Base-by-base conservation (phyloP, 2,797 vertebrate species). In the Sebastes itinus region DNA sequence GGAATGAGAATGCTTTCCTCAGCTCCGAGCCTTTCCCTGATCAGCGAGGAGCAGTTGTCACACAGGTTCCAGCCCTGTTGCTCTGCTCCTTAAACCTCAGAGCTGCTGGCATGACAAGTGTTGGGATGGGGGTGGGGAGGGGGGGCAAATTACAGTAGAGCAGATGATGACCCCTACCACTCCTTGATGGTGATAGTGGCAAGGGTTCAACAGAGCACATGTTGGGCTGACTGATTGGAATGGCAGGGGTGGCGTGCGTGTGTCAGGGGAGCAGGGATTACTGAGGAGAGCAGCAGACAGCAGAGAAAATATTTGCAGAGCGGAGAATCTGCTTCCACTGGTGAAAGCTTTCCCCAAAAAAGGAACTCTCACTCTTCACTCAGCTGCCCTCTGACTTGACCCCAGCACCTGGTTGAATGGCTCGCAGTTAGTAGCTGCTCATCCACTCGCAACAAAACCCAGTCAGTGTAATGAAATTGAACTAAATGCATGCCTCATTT, bases 11-110 rank as follows among this genome's bases (percentile, higher is more conserved):
- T 80, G 79, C 23, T 28, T 42, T 64, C 71, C 71, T 58, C 62
- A 55, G 81, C 55, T 84, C 46, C 11, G 67, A 81, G 60, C 60
- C 52, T 92, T 71, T 87, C 80, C 75, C 75, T 66, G 78, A 49
- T 83, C 85, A 49, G 68, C 9, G 56, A 70, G 83, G 22, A 90
- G 87, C 95, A 95, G 94, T 91, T 96, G 95, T 90, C 86, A 30
- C 82, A 78, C 79, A 77, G 85, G 83, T 85, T 88, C 42, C 69
- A 87, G 67, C 71, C 82, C 87, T 83, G 82, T 87, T 14, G 60
- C 74, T 69, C 60, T 83, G 85, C 85, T 85, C 84, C 91, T 93
- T 92, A 91, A 92, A 92, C 80, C 80, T 46, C 80, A 60, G 76
- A 84, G 52, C 82, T 87, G 89, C 82, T 92, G 89, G 77, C 70